phyloP scores from a whole-genome alignment of 2,113 vertebrate species.

The Chlamydotis undulata region DNA sequence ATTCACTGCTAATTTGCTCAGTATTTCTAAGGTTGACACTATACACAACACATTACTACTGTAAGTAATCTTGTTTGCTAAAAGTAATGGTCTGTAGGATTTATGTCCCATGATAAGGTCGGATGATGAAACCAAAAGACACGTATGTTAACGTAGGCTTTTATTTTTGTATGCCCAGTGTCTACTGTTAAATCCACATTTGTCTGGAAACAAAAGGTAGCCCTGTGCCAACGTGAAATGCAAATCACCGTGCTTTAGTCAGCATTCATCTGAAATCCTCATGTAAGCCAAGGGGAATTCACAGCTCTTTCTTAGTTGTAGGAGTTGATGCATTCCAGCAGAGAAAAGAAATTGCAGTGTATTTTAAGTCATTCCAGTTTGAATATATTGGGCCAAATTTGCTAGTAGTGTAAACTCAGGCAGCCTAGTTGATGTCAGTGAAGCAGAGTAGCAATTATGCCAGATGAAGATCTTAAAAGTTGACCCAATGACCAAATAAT shows the following conservation, averaged over 20 bases:
- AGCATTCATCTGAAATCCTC: not conserved
- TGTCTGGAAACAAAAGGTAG: conserved; percentile 15
- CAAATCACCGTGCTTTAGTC: not conserved
- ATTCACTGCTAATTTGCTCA: not conserved
- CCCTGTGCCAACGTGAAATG: not conserved
- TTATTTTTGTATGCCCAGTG: not conserved
- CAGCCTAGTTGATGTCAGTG: not conserved
- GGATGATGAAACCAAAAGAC: not conserved
- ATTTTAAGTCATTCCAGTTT: not conserved
- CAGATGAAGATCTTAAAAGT: not conserved
- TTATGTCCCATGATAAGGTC: not conserved
- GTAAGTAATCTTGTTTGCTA: not conserved
- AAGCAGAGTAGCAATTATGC: not conserved
- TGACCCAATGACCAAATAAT: not conserved
- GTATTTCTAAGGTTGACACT: not conserved
- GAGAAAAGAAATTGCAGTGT: not conserved
- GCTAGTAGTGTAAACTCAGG: not conserved
- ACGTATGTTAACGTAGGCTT: not conserved
- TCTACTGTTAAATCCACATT: not conserved
- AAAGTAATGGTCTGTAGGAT: not conserved
- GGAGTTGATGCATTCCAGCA: not conserved
- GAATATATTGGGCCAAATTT: not conserved
- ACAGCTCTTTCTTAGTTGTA: not conserved
- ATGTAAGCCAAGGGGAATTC: not conserved
- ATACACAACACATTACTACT: not conserved